phyloP scores from a whole-genome alignment of 1,140 invertebrate genomes.

The Thaumetopoea pityocampa region DNA sequence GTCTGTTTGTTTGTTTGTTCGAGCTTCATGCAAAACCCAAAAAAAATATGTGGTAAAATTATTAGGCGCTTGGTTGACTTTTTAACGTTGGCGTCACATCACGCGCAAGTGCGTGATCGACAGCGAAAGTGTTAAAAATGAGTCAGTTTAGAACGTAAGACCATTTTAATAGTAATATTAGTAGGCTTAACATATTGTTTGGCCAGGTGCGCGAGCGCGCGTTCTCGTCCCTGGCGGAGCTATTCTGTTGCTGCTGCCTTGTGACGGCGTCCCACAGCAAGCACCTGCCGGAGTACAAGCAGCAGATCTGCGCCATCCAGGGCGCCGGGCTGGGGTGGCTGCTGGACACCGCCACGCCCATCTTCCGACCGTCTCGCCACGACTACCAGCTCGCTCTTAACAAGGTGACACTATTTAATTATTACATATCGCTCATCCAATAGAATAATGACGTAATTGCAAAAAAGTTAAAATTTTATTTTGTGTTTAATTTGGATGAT shows the following conservation, averaged over 20 bases:
- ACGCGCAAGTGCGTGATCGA: no score
- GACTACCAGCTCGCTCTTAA: constrained; percentile 89
- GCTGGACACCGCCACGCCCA: constrained; percentile 84
- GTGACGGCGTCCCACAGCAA: constrained; percentile 81
- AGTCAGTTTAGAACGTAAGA: no score
- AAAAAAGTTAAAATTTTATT: no score
- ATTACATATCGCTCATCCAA: not conserved
- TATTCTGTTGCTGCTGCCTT: constrained; percentile 91
- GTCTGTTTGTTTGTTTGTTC: no score
- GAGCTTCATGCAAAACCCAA: no score
- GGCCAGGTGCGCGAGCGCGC: constrained; percentile 84
- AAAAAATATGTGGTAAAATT: no score
- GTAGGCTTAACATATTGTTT: no score
- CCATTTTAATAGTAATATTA: no score
- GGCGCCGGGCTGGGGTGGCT: constrained; percentile 83
- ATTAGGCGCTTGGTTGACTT: no score
- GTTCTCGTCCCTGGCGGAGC: constrained; percentile 88
- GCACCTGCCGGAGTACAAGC: constrained; percentile 83
- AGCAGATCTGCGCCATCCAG: constrained; percentile 69
- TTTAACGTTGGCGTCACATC: no score
- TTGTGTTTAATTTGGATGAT: no score
- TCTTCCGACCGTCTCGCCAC: constrained; percentile 83
- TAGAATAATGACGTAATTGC: not conserved
- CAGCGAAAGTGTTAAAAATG: no score
- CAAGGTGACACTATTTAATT: constrained; percentile 75